Evolutionary conservation across 2,888 invertebrate genomes (phyloP).

Genomic region (Cybosia mesomella): DNA sequence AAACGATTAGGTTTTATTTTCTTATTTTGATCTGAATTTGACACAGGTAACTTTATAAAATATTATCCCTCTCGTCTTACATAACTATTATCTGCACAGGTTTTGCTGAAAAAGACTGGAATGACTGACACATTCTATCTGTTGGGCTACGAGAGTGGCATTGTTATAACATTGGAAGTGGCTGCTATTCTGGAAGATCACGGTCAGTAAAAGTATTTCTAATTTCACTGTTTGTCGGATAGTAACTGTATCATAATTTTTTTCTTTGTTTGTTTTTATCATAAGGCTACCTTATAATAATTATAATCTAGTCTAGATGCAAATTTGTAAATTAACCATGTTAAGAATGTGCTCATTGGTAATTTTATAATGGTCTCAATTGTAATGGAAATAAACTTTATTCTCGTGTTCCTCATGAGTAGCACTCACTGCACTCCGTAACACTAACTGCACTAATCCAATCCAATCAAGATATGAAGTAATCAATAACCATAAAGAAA

Average conservation of each 20-base stretch:
- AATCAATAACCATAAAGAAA: no score
- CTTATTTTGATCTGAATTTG: background rate
- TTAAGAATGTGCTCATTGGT: no score
- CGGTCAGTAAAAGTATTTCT: slow-evolving; percentile 56
- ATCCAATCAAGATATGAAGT: no score
- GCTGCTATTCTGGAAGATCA: slow-evolving; percentile 66
- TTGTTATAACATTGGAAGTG: slow-evolving; percentile 64
- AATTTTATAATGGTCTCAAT: no score
- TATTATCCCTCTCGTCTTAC: background rate
- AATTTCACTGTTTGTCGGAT: background rate
- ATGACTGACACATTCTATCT: slow-evolving; percentile 59
- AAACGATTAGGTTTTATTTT: no score
- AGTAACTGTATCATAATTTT: background rate
- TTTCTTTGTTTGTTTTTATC: background rate
- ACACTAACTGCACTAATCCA: background rate
- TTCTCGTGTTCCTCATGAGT: background rate
- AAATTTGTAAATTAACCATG: no score
- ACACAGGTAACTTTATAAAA: background rate
- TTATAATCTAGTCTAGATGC: no score
- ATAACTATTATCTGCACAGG: slow-evolving; percentile 40
- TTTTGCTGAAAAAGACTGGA: slow-evolving; percentile 52
- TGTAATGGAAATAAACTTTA: no score
- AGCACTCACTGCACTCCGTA: background rate
- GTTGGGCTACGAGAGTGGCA: slow-evolving; percentile 69
- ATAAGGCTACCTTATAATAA: background rate